These are phyloP conservation scores for Polypedilum vanderplanki DNA, from an alignment of 1,140 invertebrate genomes.

Conservation along the genomic window DNA sequence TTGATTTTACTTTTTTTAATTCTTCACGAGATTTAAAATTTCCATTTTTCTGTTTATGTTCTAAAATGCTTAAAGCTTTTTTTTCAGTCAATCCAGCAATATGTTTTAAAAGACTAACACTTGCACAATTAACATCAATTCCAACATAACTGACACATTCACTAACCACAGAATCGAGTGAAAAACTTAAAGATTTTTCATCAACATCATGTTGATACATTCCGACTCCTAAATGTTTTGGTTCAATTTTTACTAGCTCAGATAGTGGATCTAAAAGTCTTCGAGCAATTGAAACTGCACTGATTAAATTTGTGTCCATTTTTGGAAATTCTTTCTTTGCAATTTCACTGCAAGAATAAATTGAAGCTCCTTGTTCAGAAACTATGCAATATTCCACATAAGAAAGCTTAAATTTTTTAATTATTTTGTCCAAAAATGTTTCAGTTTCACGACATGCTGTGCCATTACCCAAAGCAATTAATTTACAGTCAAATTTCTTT, in stretches of 20 bases:
- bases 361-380: constrained; percentile 79
- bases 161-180: constrained; percentile 64
- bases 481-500: constrained; percentile 50
- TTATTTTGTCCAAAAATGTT: constrained; percentile 50
- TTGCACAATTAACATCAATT: constrained; percentile 81
- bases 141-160: constrained; percentile 90
- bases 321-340: constrained; percentile 77
- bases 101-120: constrained; percentile 65
- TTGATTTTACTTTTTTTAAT: constrained; percentile 64
- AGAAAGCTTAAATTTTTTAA: constrained; percentile 33
- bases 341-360: constrained; percentile 79
- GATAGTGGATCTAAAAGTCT: constrained; percentile 81
- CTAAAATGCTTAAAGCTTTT: constrained; percentile 69
- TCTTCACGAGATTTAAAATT: constrained; percentile 65
- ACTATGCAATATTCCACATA: constrained; percentile 71
- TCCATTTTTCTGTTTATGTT: constrained; percentile 62
- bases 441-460: constrained; percentile 83
- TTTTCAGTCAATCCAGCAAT: constrained; percentile 71
- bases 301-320: constrained; percentile 72
- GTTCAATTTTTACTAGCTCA: constrained; percentile 87
- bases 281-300: constrained; percentile 80
- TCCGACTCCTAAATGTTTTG: constrained; percentile 82
- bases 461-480: constrained; percentile 82
- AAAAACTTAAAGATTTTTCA: constrained; percentile 62
- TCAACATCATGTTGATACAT: constrained; percentile 90